phyloP scores from a whole-genome alignment of 2,113 vertebrate genomes.

The Nothocercus nigrocapillus region DNA sequence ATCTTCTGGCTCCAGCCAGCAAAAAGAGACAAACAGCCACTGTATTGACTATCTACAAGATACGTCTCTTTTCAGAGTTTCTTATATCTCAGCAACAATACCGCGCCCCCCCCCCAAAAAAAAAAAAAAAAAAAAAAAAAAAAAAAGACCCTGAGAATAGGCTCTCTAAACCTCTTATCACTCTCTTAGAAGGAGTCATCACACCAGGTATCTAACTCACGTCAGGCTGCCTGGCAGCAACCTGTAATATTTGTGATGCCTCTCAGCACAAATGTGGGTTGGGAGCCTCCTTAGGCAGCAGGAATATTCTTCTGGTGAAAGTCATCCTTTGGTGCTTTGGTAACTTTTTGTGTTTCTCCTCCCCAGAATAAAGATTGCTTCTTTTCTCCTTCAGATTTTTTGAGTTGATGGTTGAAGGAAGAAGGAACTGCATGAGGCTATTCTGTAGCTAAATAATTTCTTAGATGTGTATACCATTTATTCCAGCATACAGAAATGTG shows the following conservation, averaged over 20 bases:
- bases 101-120: neutral
- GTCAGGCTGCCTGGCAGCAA: neutral
- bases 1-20: neutral
- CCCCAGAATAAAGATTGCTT: neutral
- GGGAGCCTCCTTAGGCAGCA: neutral
- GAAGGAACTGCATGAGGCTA: neutral
- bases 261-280: fast-evolving
- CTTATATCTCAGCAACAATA: neutral
- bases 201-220: neutral
- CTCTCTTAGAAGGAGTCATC: neutral
- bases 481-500: constrained; percentile 59
- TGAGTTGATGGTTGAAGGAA: neutral
- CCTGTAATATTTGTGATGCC: fast-evolving
- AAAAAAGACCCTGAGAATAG: neutral
- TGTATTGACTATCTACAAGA: fast-evolving
- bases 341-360: neutral
- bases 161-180: constrained; percentile 22
- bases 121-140: too few relatives aligned
- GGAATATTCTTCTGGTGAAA: fast-evolving
- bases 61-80: neutral
- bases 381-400: neutral
- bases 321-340: neutral
- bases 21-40: neutral
- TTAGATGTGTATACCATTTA: constrained; percentile 8
- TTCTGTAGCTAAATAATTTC: neutral